Evolutionary conservation across 1,140 invertebrate species (phyloP).

Genomic region (Alviniconcha marisindica): DNA sequence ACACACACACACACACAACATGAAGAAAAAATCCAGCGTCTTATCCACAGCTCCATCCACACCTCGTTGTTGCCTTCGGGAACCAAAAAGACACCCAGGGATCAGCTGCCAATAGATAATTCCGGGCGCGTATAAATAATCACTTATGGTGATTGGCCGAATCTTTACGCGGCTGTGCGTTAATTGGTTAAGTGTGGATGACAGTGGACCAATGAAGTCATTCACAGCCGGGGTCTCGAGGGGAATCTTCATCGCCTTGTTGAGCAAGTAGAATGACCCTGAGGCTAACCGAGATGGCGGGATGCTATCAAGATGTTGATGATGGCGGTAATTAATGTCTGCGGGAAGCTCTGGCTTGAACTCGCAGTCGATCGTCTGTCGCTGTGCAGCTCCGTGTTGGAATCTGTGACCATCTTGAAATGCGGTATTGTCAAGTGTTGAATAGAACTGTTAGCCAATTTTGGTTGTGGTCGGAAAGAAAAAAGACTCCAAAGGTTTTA

Average conservation of each 20-base stretch:
- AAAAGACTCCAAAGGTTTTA: no score
- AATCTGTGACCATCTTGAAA: no score
- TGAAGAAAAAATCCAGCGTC: no score
- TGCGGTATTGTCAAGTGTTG: no score
- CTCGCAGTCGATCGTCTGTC: not conserved
- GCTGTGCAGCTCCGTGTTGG: not conserved
- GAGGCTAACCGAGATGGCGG: not conserved
- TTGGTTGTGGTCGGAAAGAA: no score
- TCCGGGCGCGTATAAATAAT: slow-evolving; percentile 8
- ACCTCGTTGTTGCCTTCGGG: not conserved
- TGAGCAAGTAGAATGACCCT: not conserved
- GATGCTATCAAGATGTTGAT: not conserved
- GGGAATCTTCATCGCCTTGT: slow-evolving; percentile 8
- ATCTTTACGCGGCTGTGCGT: not conserved
- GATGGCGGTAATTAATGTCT: slow-evolving; percentile 4
- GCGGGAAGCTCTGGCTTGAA: not conserved
- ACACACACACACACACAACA: not conserved
- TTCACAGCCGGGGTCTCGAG: not conserved
- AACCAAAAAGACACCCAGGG: no score
- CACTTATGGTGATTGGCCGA: slow-evolving; percentile 9
- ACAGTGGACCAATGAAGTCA: slow-evolving; percentile 5
- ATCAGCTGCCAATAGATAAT: slow-evolving; percentile 1
- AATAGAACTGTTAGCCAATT: no score
- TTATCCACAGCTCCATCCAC: not conserved
- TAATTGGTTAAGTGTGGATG: slow-evolving; percentile 3